Conservation (phyloP, 2,113 vertebrate species). For the Spheniscus mendiculus region DNA sequence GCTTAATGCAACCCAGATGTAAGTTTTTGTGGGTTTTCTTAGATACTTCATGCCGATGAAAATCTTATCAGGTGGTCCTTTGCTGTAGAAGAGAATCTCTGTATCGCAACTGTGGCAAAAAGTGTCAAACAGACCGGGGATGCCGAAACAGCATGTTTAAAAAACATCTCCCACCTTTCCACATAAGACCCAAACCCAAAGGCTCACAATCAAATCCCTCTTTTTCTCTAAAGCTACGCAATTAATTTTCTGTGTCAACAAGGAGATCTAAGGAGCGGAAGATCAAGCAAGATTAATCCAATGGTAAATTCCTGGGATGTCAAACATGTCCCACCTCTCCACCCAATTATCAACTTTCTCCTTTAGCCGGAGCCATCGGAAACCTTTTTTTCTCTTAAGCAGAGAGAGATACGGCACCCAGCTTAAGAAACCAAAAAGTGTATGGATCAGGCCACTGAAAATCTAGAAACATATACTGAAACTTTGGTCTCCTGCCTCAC, state of each 20-base stretch:
- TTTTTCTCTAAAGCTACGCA: not conserved
- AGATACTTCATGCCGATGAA: not conserved
- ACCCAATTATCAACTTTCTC: not conserved
- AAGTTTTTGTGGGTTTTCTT: not conserved
- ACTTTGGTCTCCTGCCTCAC: not conserved
- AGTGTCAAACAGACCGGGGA: not conserved
- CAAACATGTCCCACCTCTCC: not conserved
- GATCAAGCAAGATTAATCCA: not conserved
- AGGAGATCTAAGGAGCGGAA: not conserved
- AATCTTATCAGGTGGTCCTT: not conserved
- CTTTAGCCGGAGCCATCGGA: not conserved
- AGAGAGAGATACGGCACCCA: not conserved
- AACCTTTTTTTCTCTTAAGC: not conserved
- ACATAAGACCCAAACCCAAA: accelerated
- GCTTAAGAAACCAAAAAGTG: not conserved
- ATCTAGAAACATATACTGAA: not conserved
- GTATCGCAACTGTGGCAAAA: not conserved
- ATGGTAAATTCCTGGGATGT: not conserved
- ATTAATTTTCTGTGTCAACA: not conserved
- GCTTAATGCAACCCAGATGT: not conserved
- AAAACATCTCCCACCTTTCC: not conserved
- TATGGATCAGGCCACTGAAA: not conserved
- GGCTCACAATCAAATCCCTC: not conserved
- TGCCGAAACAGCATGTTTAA: not conserved
- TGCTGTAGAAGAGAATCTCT: not conserved